These are phyloP conservation scores for Cyaniris semiargus DNA, from an alignment of 2,888 invertebrate species.

Conservation along the genomic window DNA sequence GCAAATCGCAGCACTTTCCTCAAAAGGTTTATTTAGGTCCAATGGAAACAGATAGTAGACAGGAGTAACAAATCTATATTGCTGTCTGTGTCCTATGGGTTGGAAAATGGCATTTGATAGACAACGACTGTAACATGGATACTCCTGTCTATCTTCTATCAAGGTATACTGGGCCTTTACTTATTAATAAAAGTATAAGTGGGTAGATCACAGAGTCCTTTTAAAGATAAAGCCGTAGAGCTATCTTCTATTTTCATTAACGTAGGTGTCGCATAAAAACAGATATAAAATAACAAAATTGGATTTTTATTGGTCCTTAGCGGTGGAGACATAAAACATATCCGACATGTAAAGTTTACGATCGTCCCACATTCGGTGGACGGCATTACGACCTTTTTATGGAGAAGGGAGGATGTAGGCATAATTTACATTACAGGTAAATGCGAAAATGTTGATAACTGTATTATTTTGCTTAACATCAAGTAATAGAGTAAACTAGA, in stretches of 20 bases:
- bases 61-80: too few relatives aligned
- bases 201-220: too few relatives aligned
- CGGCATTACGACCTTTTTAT: slow-evolving; percentile 41
- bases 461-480: not conserved
- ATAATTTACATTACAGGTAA: not conserved
- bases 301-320: not conserved
- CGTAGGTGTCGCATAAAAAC: not conserved
- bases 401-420: slow-evolving; percentile 6
- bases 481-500: too few relatives aligned
- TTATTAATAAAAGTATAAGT: too few relatives aligned
- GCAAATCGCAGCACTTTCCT: too few relatives aligned
- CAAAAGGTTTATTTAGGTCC: too few relatives aligned
- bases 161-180: too few relatives aligned
- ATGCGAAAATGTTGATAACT: slow-evolving; percentile 8
- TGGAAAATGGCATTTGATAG: too few relatives aligned
- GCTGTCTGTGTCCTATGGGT: too few relatives aligned
- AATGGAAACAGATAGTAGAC: too few relatives aligned
- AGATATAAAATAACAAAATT: not conserved
- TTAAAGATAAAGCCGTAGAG: not conserved
- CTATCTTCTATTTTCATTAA: not conserved
- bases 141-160: too few relatives aligned
- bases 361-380: slow-evolving; percentile 44
- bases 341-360: slow-evolving; percentile 10
- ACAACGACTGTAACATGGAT: too few relatives aligned
- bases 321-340: not conserved